phyloP scores from a whole-genome alignment of 2,888 invertebrate genomes.

The Mactromeris polynyma region DNA sequence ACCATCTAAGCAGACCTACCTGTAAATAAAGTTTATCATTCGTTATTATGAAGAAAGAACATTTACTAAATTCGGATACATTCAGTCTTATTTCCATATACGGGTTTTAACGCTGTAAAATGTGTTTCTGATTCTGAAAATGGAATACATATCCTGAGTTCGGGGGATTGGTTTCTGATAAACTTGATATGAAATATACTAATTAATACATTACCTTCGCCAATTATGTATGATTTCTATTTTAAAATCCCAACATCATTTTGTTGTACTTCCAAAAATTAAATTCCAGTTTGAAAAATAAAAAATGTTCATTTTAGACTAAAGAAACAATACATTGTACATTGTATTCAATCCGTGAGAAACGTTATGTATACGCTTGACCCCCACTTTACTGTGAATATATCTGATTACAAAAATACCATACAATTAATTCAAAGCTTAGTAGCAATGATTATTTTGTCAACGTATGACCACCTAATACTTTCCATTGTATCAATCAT shows the following conservation, averaged over 20 bases:
- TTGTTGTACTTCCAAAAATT: background rate
- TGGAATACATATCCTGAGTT: background rate
- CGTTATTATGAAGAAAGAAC: too few relatives aligned
- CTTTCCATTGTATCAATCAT: background rate
- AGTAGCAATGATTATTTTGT: background rate
- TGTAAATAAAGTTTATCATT: too few relatives aligned
- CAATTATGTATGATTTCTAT: background rate
- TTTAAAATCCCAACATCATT: background rate
- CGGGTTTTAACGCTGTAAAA: too few relatives aligned
- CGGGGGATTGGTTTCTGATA: background rate
- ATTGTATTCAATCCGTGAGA: background rate
- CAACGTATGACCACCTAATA: background rate
- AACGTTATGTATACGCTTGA: background rate
- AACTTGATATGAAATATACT: background rate
- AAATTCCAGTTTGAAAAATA: background rate
- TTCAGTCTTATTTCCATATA: too few relatives aligned
- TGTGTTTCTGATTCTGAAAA: background rate
- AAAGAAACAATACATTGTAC: background rate
- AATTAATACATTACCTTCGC: background rate
- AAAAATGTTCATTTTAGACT: background rate
- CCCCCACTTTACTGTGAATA: constrained; percentile 2
- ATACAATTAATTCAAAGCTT: constrained; percentile 13
- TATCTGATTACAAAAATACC: background rate
- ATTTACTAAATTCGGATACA: too few relatives aligned
- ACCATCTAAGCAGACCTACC: too few relatives aligned